Evolutionary conservation across 92 coral and sea anemone genomes (phyloP), one percentile per base, ranked within the genome.

Genomic region (Chrysogorgia sp.): DNA sequence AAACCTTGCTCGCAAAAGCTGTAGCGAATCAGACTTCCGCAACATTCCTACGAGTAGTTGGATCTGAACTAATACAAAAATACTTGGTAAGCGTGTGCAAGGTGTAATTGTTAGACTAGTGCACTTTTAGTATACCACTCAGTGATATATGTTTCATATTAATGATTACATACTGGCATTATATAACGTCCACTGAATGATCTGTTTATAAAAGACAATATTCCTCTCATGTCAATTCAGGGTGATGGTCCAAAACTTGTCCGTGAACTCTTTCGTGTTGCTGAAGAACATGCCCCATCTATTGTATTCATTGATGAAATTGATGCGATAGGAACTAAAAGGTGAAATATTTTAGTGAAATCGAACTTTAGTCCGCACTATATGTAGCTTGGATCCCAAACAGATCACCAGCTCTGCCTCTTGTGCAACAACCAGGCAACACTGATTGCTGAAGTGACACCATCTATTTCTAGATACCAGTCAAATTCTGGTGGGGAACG

Each of bases 1-100:
- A 94, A 74, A 94, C 98, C 1, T 35, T 94, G 35, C 81, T 94
- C 45, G 99, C 99, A 10, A 96, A 96, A 81, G 99, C 99, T 26
- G 99, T 96, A 0, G 99, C 99, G 26, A 96, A 96, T 64, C 99
- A 96, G 69, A 96, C 99, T 4, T 93, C 99, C 34, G 99, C 99
- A 45, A 96, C 99, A 31, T 96, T 96, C 71, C 83, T 96, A 20
- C 81, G 99, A 2, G 99, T 96, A 33, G 99, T 96, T 37, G 99
- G 99, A 81, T 96, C 99, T 17, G 99, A 96, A 71, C 85, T 96
- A 40, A 96, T 96, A 76, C 99, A 96, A 90, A 96, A 96, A 87
- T 96, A 96, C 82, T 76, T 96, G 97, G 99, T 96, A 82, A 83
- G 93, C 28, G 19, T 22, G 68, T 22, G 10, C 28, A 20, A 5